Percentiles rank a stretch among this genome's conserved stretches.
These are phyloP conservation scores for Gobio occitaniae DNA, from an alignment of 2,797 vertebrate genomes.

Conservation along the genomic window DNA sequence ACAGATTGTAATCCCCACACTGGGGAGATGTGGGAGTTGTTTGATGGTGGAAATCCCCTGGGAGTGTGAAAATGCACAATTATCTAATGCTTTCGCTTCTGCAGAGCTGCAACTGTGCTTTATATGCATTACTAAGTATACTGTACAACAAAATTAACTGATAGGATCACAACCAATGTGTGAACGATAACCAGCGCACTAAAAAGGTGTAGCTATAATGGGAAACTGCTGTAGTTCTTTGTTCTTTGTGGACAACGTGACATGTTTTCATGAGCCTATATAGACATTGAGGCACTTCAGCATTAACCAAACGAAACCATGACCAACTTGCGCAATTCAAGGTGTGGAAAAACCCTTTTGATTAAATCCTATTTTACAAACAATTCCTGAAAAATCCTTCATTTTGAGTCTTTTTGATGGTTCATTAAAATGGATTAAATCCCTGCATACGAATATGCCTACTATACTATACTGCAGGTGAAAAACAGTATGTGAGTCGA, in stretches of 20 bases:
- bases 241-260: constrained; percentile 48
- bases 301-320: background rate
- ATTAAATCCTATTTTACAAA: background rate
- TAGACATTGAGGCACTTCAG: constrained; percentile 2
- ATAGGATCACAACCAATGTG: constrained; percentile 8
- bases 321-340: background rate
- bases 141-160: background rate
- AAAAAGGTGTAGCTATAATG: constrained; percentile 9
- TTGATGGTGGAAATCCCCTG: constrained; percentile 55
- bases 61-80: constrained; percentile 44
- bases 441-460: background rate
- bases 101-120: background rate
- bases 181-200: background rate
- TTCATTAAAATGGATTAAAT: background rate
- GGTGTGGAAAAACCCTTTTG: background rate
- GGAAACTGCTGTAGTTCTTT: constrained; percentile 40
- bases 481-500: background rate
- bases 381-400: background rate
- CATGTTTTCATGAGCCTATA: constrained; percentile 27
- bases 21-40: constrained; percentile 32
- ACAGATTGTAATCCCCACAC: constrained; percentile 25
- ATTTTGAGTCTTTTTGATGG: background rate
- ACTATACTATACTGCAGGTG: background rate
- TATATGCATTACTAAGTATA: constrained; percentile 17
- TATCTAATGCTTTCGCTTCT: constrained; percentile 51